These are phyloP conservation scores for Pseudorasbora parva DNA, from an alignment of 2,113 vertebrate genomes.

Conservation along the genomic window DNA sequence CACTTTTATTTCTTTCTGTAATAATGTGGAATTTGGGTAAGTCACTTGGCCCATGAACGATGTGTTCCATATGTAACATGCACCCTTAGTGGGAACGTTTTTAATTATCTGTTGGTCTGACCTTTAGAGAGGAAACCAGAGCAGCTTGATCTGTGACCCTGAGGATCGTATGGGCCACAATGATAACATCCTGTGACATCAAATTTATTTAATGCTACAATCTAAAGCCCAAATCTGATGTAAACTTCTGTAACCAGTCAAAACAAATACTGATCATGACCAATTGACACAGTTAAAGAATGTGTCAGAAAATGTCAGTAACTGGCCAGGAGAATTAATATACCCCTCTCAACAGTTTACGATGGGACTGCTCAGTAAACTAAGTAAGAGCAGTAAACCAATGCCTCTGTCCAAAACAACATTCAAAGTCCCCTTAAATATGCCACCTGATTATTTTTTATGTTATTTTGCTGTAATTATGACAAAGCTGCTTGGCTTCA, in stretches of 20 bases:
- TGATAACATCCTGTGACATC: slow-evolving; percentile 25
- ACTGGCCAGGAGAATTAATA: background rate
- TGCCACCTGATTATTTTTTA: background rate
- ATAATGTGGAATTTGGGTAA: slow-evolving; percentile 25
- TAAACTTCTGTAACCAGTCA: background rate
- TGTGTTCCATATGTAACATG: slow-evolving; percentile 53
- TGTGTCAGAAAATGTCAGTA: background rate
- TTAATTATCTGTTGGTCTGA: slow-evolving; percentile 48
- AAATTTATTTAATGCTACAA: background rate
- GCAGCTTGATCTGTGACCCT: slow-evolving; percentile 41
- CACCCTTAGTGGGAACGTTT: slow-evolving; percentile 33
- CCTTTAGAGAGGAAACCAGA: slow-evolving; percentile 22
- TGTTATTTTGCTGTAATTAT: no score
- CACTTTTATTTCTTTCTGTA: slow-evolving; percentile 39
- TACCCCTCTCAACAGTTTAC: background rate
- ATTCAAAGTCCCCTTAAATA: background rate
- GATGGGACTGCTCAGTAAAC: no score
- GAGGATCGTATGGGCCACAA: slow-evolving; percentile 16
- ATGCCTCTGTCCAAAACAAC: background rate
- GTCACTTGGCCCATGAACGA: slow-evolving; percentile 31
- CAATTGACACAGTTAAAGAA: background rate
- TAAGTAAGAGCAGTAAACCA: no score
- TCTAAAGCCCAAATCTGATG: background rate
- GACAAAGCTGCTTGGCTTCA: no score
- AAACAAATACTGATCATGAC: background rate